Conservation (phyloP, 2,797 vertebrate species). For the Fringilla coelebs region DNA sequence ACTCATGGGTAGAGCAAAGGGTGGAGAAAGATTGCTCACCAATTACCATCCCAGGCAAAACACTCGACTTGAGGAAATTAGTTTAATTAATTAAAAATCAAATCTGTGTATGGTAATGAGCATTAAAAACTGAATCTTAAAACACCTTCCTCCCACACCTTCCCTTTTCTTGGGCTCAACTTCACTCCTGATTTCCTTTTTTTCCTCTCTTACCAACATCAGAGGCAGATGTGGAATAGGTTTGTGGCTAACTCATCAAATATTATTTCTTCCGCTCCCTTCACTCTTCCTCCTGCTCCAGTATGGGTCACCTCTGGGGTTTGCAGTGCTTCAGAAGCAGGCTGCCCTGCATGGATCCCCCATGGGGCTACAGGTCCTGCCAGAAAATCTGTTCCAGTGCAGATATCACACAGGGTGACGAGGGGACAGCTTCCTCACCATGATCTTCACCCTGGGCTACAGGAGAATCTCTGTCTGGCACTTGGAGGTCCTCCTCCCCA, state of each 20-base stretch:
- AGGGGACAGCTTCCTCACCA: fast-evolving
- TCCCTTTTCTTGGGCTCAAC: not conserved
- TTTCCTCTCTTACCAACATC: too few relatives aligned
- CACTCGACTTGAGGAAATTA: fast-evolving
- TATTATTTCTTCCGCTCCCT: not conserved
- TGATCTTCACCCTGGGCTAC: not conserved
- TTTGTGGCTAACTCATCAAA: not conserved
- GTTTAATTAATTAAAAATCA: not conserved
- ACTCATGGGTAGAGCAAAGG: not conserved
- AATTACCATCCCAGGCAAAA: not conserved
- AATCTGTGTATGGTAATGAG: not conserved
- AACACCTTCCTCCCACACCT: fast-evolving
- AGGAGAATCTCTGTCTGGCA: not conserved
- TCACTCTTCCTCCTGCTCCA: not conserved
- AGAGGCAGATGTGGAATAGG: not conserved
- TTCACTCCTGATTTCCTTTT: not conserved
- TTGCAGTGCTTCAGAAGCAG: not conserved
- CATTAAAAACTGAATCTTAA: not conserved
- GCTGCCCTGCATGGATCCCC: fast-evolving
- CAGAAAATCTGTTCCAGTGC: not conserved
- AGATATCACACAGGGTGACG: not conserved
- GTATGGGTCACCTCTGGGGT: not conserved
- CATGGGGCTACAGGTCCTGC: not conserved
- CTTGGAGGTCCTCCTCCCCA: fast-evolving
- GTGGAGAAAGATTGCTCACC: not conserved